Conservation (phyloP, 1,140 invertebrate genomes). For the Bombyx mori region ASM3026992v2 NC_085115.1:14598001-14598500, state of each 20-base stretch:
- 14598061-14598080: slow-evolving; percentile 54
- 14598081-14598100: slow-evolving; percentile 57
- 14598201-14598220: slow-evolving; percentile 57
- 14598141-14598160: slow-evolving; percentile 53
- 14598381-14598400: slow-evolving; percentile 75
- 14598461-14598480: slow-evolving; percentile 47
- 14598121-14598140: slow-evolving; percentile 51
- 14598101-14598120: slow-evolving; percentile 60
- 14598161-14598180: slow-evolving; percentile 59
- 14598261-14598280: slow-evolving; percentile 66
- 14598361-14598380: slow-evolving; percentile 70
- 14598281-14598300: slow-evolving; percentile 72
- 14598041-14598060: slow-evolving; percentile 68
- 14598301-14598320: slow-evolving; percentile 71
- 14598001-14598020: slow-evolving; percentile 70
- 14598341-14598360: slow-evolving; percentile 66
- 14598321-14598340: slow-evolving; percentile 75
- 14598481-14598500: slow-evolving; percentile 56
- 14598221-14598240: slow-evolving; percentile 38
- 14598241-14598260: slow-evolving; percentile 65
- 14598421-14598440: slow-evolving; percentile 64
- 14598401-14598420: slow-evolving; percentile 70
- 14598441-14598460: slow-evolving; percentile 49
- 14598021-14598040: slow-evolving; percentile 62
- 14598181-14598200: slow-evolving; percentile 48